These are phyloP conservation scores for Diorhabda sublineata DNA, from an alignment of 1,140 invertebrate species.

Conservation along the genomic window DNA sequence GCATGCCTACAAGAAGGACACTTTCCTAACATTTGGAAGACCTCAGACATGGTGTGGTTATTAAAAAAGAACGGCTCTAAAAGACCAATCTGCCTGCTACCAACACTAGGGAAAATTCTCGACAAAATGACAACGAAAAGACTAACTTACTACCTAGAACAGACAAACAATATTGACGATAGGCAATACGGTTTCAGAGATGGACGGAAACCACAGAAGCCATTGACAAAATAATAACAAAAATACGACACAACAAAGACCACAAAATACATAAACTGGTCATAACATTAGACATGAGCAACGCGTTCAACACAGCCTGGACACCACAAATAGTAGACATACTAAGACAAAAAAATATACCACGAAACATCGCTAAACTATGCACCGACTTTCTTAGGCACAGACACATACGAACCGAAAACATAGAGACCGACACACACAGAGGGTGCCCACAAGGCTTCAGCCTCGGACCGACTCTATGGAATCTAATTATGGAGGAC, in stretches of 20 bases:
- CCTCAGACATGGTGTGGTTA: constrained; percentile 1
- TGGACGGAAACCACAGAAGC: constrained; percentile 18
- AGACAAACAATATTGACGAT: not conserved
- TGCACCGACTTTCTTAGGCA: constrained; percentile 14
- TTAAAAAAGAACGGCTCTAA: not conserved
- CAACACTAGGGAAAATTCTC: not conserved
- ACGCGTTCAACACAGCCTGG: constrained; percentile 25
- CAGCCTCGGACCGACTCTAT: constrained; percentile 27
- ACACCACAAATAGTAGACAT: not conserved
- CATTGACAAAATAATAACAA: not conserved
- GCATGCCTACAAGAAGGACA: not conserved
- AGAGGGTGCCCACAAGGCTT: constrained; percentile 35
- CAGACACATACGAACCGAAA: constrained; percentile 17
- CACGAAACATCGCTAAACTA: not conserved
- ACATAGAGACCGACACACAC: constrained; percentile 5
- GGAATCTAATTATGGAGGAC: constrained; percentile 28
- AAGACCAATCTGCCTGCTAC: not conserved
- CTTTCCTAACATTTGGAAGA: constrained; percentile 7
- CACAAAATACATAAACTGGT: constrained; percentile 12
- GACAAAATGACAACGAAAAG: not conserved
- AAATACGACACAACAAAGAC: not conserved
- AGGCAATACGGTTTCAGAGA: constrained; percentile 26
- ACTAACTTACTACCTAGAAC: not conserved
- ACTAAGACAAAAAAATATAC: not conserved
- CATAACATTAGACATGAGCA: constrained; percentile 16